Evolutionary conservation across 2,113 vertebrate species (phyloP).

Genomic region (Psettodes erumei): DNA sequence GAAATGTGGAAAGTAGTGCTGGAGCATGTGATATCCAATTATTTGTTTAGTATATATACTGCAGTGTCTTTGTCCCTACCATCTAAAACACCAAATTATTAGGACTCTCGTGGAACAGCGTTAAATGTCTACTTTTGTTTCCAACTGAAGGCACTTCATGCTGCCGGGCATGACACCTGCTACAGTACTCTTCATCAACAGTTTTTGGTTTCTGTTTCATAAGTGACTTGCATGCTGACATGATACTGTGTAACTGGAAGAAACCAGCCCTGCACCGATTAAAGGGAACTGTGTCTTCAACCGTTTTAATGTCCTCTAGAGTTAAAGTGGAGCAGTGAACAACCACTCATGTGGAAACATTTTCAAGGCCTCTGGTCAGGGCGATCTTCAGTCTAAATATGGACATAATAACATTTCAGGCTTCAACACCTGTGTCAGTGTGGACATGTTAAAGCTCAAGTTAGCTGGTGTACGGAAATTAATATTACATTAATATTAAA

Average conservation of each 20-base stretch:
- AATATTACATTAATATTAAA: no score
- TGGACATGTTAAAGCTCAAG: slow-evolving; percentile 45
- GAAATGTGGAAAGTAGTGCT: slow-evolving; percentile 17
- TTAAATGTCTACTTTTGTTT: slow-evolving; percentile 87
- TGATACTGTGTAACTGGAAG: background rate
- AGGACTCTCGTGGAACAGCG: slow-evolving; percentile 20
- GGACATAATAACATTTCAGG: slow-evolving; percentile 10
- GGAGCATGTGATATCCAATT: slow-evolving; percentile 6
- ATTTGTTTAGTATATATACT: slow-evolving; percentile 4
- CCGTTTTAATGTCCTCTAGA: background rate
- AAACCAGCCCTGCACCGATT: slow-evolving; percentile 11
- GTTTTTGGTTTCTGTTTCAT: slow-evolving; percentile 85
- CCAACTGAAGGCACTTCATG: slow-evolving; percentile 96
- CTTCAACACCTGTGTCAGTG: background rate
- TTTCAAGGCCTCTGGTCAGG: background rate
- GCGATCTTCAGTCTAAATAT: background rate
- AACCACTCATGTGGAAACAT: background rate
- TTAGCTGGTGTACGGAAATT: slow-evolving; percentile 40
- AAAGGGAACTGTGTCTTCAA: slow-evolving; percentile 20
- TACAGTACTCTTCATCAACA: slow-evolving; percentile 61
- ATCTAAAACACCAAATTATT: slow-evolving; percentile 28
- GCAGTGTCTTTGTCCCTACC: slow-evolving; percentile 21
- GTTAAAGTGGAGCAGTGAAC: background rate
- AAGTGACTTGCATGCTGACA: slow-evolving; percentile 31
- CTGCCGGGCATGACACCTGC: slow-evolving; percentile 87